Base-by-base conservation (phyloP, 2,888 invertebrate species). In the Boloria euphrosyne region DNA sequence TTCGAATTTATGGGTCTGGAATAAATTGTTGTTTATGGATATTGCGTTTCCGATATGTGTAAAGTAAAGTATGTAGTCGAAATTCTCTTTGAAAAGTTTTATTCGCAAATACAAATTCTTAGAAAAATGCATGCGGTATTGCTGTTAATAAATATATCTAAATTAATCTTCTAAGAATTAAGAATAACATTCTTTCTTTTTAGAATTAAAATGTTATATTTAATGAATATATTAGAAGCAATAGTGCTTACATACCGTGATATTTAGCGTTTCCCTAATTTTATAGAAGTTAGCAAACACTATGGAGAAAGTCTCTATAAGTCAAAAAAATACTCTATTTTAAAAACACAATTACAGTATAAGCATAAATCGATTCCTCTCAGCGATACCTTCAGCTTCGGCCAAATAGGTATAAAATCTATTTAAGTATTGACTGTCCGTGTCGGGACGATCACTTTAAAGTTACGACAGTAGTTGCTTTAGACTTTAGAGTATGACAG, bases 11-110 rank as follows among this genome's bases (percentile, higher is more conserved):
- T 84, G 83, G 80, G 77, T 75, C 77, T 76, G 83, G 72, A 68
- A 74, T 86, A 85, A 85, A 87, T 85, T 76, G 76, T 80, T 82
- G 82, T 83, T 83, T 83, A 80, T 82, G 79, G 74, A 77, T 77
- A 76, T 76, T 78, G 76, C 72, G 73, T 74, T 75, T 69, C 74
- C 74, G 71, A 69, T 73, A 73, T 74, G 65, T 73, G 74, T 76
- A 74, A 68, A 71, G 70, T 70, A 70, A 71, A 67, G 69, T 69
- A 71, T 71, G 49, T 57, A 61, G 57, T 27, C 53, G n/a, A 46
- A 70, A 60, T 54, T n/a, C 14, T 51, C 44, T 57, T 50, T 43
- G 18, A n/a, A 50, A 44, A 22, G 31, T 46, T 63, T 46, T 17
- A 38, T 38, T 38, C 10, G 31, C 31, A 38, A 38, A 38, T 47